These are phyloP conservation scores for Gymnoscopelus microlampas DNA, from an alignment of 2,797 vertebrate genomes.

Conservation along the genomic window DNA sequence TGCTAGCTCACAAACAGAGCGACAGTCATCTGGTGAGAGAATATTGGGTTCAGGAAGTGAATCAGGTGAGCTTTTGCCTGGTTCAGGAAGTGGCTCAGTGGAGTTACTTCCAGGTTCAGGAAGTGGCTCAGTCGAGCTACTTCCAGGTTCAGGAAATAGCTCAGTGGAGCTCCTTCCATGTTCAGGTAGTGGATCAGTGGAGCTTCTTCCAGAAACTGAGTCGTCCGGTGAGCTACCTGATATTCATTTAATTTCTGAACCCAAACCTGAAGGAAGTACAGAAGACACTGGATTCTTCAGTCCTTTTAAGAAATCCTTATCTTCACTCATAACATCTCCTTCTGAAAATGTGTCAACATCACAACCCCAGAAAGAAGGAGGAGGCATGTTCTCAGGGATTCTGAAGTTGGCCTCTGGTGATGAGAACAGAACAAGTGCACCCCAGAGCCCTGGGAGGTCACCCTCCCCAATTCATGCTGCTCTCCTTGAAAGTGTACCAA, in stretches of 20 bases:
- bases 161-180: slow-evolving; percentile 66
- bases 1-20: slow-evolving; percentile 56
- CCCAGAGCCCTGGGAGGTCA: slow-evolving; percentile 53
- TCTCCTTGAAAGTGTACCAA: slow-evolving; percentile 77
- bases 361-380: slow-evolving; percentile 74
- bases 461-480: slow-evolving; percentile 65
- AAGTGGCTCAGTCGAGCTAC: slow-evolving; percentile 66
- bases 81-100: slow-evolving; percentile 54
- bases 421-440: slow-evolving; percentile 49
- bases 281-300: slow-evolving; percentile 86
- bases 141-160: slow-evolving; percentile 72
- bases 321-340: slow-evolving; percentile 82
- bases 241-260: slow-evolving; percentile 59
- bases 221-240: slow-evolving; percentile 82
- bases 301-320: slow-evolving; percentile 91
- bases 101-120: slow-evolving; percentile 60
- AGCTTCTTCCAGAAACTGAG: slow-evolving; percentile 82
- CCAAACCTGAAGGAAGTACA: slow-evolving; percentile 64
- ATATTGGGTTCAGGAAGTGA: slow-evolving; percentile 56
- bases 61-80: slow-evolving; percentile 11
- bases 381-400: slow-evolving; percentile 79
- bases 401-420: slow-evolving; percentile 81
- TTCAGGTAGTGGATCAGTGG: slow-evolving; percentile 76
- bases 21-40: slow-evolving; percentile 57
- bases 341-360: slow-evolving; percentile 70